Evolutionary conservation across 1,140 invertebrate genomes (phyloP), one percentile per base, ranked within the genome.

Genomic region (Ylistrum balloti): DNA sequence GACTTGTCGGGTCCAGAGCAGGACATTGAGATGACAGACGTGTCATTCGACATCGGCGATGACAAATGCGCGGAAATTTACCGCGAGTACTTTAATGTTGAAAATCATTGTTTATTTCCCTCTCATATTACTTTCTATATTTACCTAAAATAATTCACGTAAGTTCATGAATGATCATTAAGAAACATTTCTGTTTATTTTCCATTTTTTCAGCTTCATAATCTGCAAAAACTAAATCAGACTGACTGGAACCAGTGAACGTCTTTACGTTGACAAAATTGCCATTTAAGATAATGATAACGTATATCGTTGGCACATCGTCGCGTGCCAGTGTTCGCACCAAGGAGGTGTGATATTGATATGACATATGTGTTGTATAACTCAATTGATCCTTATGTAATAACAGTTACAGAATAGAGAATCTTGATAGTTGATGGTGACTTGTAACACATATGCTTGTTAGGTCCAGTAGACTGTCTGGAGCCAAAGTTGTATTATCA

Each of bases 1-100:
- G 56, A 74, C 56, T 74, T 74, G 5, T 74, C 56, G 56, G 56
- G 56, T 74, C 56, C 56, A 28, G 56, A 74, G n/a, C n/a, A 74
- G 22, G 56, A 74, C 56, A 28, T 11, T 22, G 7, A 22, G 56
- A 74, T 74, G 56, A 74, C 56, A 74, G 56, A 74, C 56, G 56
- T 74, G 56, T 74, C 56, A 74, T 22, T 3, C 22, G n/a, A 74
- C 56, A 74, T 28, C 15, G 28, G 5, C 56, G 17, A 74, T 74
- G 56, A 74, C 56, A n/a, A 74, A 74, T 74, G 56, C n/a, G 56
- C n/a, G 56, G 56, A 74, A 74, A 74, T 11, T 2, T 74, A n/a
- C 28, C 22, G 17, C 56, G 56, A 28, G 56, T 3, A 17, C 41
- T 15, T 17, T 45, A 5, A 11, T 74, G 56, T 74, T 17, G 22